These are phyloP conservation scores for Physella acuta DNA, from an alignment of 1,140 invertebrate genomes.

Conservation along the genomic window DNA sequence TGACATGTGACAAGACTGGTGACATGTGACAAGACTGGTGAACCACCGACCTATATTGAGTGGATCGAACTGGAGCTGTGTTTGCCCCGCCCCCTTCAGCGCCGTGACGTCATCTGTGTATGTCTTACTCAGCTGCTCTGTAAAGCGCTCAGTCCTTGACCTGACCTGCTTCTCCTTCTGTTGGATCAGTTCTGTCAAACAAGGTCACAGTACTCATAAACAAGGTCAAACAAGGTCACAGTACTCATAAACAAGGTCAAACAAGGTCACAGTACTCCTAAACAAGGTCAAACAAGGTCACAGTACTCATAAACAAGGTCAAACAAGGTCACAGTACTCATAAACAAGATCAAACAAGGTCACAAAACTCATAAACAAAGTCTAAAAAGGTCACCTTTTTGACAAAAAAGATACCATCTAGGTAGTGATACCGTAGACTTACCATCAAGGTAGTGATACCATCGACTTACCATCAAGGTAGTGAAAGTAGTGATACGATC, in stretches of 20 bases:
- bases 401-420: too few species aligned
- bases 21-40: neutral
- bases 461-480: too few species aligned
- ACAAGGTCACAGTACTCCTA: neutral
- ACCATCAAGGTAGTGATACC: too few species aligned
- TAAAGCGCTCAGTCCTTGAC: neutral
- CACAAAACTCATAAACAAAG: neutral
- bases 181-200: neutral
- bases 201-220: neutral
- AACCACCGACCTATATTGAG: neutral
- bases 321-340: neutral
- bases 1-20: neutral
- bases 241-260: neutral
- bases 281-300: neutral
- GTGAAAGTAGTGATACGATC: too few species aligned
- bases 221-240: neutral
- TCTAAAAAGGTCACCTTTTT: too few species aligned
- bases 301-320: neutral
- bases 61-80: neutral
- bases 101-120: neutral
- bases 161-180: neutral
- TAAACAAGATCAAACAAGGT: neutral
- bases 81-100: neutral
- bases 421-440: too few species aligned
- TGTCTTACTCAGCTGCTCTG: neutral